Evolutionary conservation across 2,113 vertebrate genomes (phyloP), one percentile per base, ranked within the genome.

Genomic region (Scytalopus superciliaris): DNA sequence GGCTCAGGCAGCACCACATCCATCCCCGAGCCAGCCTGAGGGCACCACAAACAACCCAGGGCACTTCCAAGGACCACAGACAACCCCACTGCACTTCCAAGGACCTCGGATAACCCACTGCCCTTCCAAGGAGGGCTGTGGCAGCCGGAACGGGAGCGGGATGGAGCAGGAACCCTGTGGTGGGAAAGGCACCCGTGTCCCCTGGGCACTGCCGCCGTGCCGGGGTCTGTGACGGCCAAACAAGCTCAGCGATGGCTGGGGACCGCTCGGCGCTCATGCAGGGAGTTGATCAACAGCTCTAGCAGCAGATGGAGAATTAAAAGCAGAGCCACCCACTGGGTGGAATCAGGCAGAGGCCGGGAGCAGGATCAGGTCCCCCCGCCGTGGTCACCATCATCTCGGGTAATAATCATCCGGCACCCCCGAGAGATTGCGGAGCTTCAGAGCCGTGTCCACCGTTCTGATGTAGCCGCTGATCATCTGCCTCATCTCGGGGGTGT

Each of bases 381-480:
- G 4, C 68, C 15, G 0, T 0, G 1, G 2, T 31, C 40, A 31
- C 42, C 97, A 98, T 99, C 99, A 99, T 98, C 99, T 99, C 4
- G 99, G 99, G 84, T 97, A 98, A 63, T 99, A 99, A 60, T 99
- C 99, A 5, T 98, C 98, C 1, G 99, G 99, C 7, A 99, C 98
- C 19, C 99, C 99, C 0, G 99, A 98, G 68, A 99, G 98, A 47
- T 99, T 99, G 39, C 98, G 98, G 62, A 98, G 98, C 68, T 95
- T 98, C 81, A 99, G 98, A 11, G 98, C 98, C 0, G 91, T 22
- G 28, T 99, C 98, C 86, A 99, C 99, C 35, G 97, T 99, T 83
- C 92, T 98, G 98, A 99, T 99, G 96, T 99, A 99, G 84, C 98
- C 90, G 0, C 98, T 94, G 84, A 99, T 99, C 66, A 56, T 68